These are phyloP conservation scores for Atethmia centrago DNA, from an alignment of 2,888 invertebrate species.

Conservation along the genomic window DNA sequence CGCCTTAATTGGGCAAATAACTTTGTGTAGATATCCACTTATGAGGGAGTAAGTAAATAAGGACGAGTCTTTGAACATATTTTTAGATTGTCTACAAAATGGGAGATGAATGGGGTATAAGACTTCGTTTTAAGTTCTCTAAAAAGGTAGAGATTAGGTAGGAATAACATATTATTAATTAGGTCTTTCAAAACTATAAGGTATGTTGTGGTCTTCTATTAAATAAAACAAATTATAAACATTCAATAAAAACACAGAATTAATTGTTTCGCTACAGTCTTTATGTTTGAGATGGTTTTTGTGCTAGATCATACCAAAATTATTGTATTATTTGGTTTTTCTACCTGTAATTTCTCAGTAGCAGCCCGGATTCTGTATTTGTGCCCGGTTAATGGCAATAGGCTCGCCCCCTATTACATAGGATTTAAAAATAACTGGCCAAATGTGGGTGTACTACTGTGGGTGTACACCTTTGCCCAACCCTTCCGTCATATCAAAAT, in stretches of 20 bases:
- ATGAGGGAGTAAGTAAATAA: conserved; percentile 77
- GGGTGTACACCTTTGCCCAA: too few relatives aligned
- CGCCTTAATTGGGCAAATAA: conserved; percentile 87
- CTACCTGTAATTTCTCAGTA: too few relatives aligned
- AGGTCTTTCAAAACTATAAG: neutral
- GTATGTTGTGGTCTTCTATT: neutral
- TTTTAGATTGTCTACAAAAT: conserved; percentile 31
- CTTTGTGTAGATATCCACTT: conserved; percentile 79
- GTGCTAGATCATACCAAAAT: neutral
- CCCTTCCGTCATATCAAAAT: too few relatives aligned
- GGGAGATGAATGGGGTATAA: neutral
- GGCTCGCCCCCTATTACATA: too few relatives aligned
- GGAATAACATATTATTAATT: too few relatives aligned
- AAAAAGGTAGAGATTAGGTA: neutral
- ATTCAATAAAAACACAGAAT: neutral
- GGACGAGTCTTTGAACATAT: conserved; percentile 54
- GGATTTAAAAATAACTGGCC: too few relatives aligned
- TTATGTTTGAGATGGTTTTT: neutral
- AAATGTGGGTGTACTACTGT: too few relatives aligned
- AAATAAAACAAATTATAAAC: neutral
- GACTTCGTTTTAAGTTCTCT: neutral
- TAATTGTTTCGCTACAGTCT: neutral
- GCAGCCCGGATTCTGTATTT: too few relatives aligned
- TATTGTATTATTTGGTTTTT: too few relatives aligned
- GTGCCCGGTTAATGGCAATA: too few relatives aligned